Conservation (phyloP, 1,140 invertebrate species). For the Drosophila lacteicornis region DNA sequence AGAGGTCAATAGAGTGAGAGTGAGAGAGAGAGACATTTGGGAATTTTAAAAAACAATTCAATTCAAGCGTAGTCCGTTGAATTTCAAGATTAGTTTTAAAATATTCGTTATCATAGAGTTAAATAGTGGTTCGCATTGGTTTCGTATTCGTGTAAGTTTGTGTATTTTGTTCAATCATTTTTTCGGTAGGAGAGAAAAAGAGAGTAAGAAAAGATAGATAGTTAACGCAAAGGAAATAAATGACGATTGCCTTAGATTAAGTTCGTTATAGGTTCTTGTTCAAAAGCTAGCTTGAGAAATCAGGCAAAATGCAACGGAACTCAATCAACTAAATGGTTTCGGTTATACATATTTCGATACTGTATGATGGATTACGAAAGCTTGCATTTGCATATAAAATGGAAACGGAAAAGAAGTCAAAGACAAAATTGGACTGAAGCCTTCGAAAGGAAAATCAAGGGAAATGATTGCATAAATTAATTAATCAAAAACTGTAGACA, state of each 20-base stretch:
- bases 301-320: slow-evolving; percentile 75
- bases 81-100: slow-evolving; percentile 38
- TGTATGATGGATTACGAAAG: slow-evolving; percentile 47
- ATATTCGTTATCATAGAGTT: slow-evolving; percentile 27
- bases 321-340: slow-evolving; percentile 56
- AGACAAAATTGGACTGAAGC: slow-evolving; percentile 7
- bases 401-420: slow-evolving; percentile 18
- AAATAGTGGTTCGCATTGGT: slow-evolving; percentile 17
- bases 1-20: background rate
- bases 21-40: slow-evolving; percentile 2
- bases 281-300: slow-evolving; percentile 56
- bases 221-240: slow-evolving; percentile 63
- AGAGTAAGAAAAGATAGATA: slow-evolving; percentile 55
- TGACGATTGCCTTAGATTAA: slow-evolving; percentile 45
- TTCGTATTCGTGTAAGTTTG: slow-evolving; percentile 27
- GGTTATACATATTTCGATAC: slow-evolving; percentile 53
- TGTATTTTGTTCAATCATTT: slow-evolving; percentile 30
- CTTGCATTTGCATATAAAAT: slow-evolving; percentile 39
- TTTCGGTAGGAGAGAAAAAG: slow-evolving; percentile 51
- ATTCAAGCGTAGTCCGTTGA: slow-evolving; percentile 56
- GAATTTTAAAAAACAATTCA: slow-evolving; percentile 28
- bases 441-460: slow-evolving; percentile 25
- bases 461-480: slow-evolving; percentile 36
- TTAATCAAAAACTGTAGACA: slow-evolving; percentile 34
- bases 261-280: slow-evolving; percentile 38